phyloP scores from a whole-genome alignment of 1,140 invertebrate genomes.

The Hermetia illucens region DNA sequence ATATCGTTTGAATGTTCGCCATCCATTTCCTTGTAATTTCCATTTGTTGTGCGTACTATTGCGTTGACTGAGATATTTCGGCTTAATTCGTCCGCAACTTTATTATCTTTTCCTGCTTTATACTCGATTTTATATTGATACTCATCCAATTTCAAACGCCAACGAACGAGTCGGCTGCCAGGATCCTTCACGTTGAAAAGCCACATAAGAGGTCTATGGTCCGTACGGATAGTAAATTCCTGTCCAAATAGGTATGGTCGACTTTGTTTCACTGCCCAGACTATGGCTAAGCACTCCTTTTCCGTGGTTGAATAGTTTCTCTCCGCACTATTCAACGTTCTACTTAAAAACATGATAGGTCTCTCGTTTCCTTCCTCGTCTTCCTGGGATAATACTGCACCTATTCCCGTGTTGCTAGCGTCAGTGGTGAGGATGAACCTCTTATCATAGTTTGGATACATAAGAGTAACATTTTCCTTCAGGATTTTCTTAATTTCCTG shows the following conservation, averaged over 20 bases:
- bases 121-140: constrained; percentile 23
- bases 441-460: constrained; percentile 16
- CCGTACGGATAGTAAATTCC: constrained; percentile 34
- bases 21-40: no score
- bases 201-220: constrained; percentile 36
- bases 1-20: no score
- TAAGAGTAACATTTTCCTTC: constrained; percentile 17
- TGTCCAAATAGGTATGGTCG: constrained; percentile 32
- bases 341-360: constrained; percentile 12
- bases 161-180: constrained; percentile 14
- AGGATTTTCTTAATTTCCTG: constrained; percentile 14
- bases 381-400: constrained; percentile 12
- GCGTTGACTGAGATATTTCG: no score
- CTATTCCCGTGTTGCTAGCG: constrained; percentile 10
- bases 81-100: constrained; percentile 14
- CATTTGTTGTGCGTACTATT: no score
- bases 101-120: constrained; percentile 17
- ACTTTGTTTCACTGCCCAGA: constrained; percentile 32
- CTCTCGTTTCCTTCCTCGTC: constrained; percentile 5
- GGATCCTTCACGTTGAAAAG: constrained; percentile 32
- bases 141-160: constrained; percentile 20
- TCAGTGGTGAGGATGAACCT: constrained; percentile 10
- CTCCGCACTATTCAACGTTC: constrained; percentile 17
- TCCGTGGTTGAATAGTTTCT: constrained; percentile 17
- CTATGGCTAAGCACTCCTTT: constrained; percentile 16